Evolutionary conservation across 2,113 vertebrate genomes (phyloP).

Genomic region (Daphoenositta chrysoptera): DNA sequence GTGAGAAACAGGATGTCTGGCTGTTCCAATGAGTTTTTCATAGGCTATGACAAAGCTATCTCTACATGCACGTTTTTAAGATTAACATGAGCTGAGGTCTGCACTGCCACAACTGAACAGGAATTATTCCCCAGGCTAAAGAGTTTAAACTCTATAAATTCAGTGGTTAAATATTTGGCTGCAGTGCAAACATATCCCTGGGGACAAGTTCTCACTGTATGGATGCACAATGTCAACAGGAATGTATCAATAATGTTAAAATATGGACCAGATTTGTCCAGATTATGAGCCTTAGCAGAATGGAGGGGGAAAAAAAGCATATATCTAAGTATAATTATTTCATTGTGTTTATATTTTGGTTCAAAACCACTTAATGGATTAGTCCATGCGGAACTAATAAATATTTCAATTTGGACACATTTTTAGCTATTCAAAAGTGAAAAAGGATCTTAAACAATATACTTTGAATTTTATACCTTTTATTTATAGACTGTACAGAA

Average conservation of each 20-base stretch:
- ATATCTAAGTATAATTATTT: neutral
- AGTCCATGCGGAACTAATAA: neutral
- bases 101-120: neutral
- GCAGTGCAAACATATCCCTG: neutral
- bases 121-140: neutral
- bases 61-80: neutral
- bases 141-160: neutral
- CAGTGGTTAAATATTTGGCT: neutral
- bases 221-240: neutral
- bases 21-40: neutral
- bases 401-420: neutral
- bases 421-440: neutral
- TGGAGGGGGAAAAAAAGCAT: rapidly evolving
- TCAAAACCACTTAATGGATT: neutral
- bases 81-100: neutral
- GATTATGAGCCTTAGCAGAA: neutral
- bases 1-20: neutral
- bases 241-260: neutral
- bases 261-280: neutral
- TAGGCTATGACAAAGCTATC: neutral
- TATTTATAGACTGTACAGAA: neutral
- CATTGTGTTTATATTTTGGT: neutral
- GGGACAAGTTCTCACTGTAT: neutral
- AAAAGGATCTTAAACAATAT: neutral
- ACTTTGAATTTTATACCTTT: neutral